phyloP scores from a whole-genome alignment of 2,113 vertebrate species.

The Perca fluviatilis region DNA sequence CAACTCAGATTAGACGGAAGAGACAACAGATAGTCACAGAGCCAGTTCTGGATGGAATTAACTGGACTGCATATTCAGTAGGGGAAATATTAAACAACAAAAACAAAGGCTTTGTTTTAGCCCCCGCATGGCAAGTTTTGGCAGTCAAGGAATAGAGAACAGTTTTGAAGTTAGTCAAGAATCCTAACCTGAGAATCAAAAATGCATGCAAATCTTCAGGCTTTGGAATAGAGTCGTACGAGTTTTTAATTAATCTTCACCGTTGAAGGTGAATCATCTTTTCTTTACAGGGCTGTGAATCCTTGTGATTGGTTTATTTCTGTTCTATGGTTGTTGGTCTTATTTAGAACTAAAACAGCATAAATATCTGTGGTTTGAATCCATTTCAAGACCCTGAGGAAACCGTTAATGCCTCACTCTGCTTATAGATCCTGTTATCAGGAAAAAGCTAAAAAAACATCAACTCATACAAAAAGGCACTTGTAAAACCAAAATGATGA shows the following conservation, averaged over 20 bases:
- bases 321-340: not conserved
- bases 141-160: slow-evolving; percentile 12
- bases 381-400: not conserved
- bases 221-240: not conserved
- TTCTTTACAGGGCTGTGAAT: not conserved
- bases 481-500: slow-evolving; percentile 12
- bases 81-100: slow-evolving; percentile 15
- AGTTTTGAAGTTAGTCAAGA: not conserved
- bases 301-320: not conserved
- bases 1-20: slow-evolving; percentile 26
- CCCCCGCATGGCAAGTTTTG: slow-evolving; percentile 19
- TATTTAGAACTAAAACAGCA: not conserved
- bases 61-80: not conserved
- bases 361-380: not conserved
- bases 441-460: not conserved
- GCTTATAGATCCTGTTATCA: not conserved
- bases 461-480: not conserved
- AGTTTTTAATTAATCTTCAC: not conserved
- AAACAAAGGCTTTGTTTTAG: slow-evolving; percentile 41
- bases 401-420: slow-evolving; percentile 1
- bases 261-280: not conserved
- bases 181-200: not conserved
- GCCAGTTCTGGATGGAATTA: slow-evolving; percentile 44
- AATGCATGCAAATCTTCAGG: not conserved
- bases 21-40: slow-evolving; percentile 6